Percentiles rank a stretch among this genome's conserved stretches.
phyloP scores from a whole-genome alignment of 2,888 invertebrate species.

The Polydesmus complanatus region DNA sequence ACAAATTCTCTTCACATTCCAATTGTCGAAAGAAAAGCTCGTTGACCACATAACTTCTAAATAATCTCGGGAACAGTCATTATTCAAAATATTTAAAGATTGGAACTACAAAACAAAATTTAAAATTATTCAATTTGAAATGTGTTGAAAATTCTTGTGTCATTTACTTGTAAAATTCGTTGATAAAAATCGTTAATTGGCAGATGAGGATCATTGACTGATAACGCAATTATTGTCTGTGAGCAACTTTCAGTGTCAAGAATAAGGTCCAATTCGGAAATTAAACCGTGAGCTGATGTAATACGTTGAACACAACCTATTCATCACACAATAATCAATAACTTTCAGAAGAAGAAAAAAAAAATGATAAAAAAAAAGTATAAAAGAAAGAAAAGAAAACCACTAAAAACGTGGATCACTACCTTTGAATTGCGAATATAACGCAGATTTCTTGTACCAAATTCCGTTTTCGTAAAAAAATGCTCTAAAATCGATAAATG shows the following conservation, averaged over 20 bases:
- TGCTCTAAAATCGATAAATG: too few species aligned
- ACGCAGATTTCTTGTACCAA: too few species aligned
- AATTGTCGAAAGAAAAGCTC: background rate
- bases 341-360: too few species aligned
- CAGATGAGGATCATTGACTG: background rate
- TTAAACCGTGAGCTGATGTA: background rate
- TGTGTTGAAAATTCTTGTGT: background rate
- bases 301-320: background rate
- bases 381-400: too few species aligned
- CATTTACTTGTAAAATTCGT: background rate
- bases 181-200: background rate
- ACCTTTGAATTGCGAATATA: too few species aligned
- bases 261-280: background rate
- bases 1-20: constrained; percentile 2
- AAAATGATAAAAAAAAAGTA: too few species aligned
- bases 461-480: too few species aligned
- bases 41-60: background rate
- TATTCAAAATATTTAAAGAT: background rate
- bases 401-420: too few species aligned
- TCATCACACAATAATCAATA: too few species aligned
- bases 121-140: background rate
- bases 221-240: background rate
- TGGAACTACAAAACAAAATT: background rate
- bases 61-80: background rate
- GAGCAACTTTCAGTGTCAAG: background rate